These are phyloP conservation scores for Bathynomus jamesi DNA, from an alignment of 1,140 invertebrate genomes.

Conservation along the genomic window DNA sequence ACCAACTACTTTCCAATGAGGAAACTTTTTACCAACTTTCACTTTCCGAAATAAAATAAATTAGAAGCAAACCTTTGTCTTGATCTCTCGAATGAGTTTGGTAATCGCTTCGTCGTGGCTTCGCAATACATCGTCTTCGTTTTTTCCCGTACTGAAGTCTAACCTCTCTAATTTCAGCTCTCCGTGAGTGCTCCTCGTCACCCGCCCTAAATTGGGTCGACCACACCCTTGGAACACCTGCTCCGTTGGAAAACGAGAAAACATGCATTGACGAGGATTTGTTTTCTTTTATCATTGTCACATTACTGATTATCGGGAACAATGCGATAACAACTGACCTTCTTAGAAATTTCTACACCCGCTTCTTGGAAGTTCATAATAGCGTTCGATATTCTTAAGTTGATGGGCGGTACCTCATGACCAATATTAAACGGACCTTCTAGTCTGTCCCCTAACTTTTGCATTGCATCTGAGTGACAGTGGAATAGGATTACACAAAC, in stretches of 20 bases:
- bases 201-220: slow-evolving; percentile 22
- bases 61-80: slow-evolving; percentile 30
- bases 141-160: slow-evolving; percentile 21
- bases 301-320: no score
- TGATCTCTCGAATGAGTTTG: slow-evolving; percentile 30
- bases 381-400: slow-evolving; percentile 96
- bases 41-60: no score
- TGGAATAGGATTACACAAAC: no score
- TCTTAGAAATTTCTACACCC: slow-evolving; percentile 63
- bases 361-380: slow-evolving; percentile 98
- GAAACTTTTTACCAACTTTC: no score
- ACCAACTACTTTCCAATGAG: no score
- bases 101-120: slow-evolving; percentile 19
- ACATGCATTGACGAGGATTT: no score
- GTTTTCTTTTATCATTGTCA: no score
- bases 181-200: slow-evolving; percentile 7
- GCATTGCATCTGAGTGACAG: slow-evolving; percentile 49
- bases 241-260: no score
- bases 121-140: slow-evolving; percentile 12
- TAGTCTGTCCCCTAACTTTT: slow-evolving; percentile 55
- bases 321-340: slow-evolving; percentile 50
- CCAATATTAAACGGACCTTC: slow-evolving; percentile 94
- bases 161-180: slow-evolving; percentile 29
- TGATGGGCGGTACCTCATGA: slow-evolving; percentile 89
- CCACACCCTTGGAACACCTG: slow-evolving; percentile 59